phyloP scores from a whole-genome alignment of 35 echinoderm and acorn worm species.

The Heliocidaris erythrogramma region DNA sequence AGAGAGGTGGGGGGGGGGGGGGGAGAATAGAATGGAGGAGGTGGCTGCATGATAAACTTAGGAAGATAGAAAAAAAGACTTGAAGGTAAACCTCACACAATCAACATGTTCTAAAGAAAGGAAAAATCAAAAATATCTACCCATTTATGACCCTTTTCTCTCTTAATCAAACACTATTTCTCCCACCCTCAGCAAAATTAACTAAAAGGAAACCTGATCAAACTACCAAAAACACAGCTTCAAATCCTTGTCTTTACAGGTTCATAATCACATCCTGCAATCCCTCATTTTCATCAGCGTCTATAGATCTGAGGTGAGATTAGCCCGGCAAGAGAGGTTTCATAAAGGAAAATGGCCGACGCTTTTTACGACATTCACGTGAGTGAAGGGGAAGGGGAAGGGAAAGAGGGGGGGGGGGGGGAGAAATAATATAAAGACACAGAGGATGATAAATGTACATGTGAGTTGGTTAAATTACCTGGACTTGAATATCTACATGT shows the following conservation, averaged over 20 bases:
- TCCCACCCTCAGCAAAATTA: not conserved
- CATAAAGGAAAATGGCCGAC: not conserved
- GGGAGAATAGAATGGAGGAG: not conserved
- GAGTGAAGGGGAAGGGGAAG: not conserved
- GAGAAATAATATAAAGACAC: not conserved
- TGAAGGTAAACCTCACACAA: not conserved
- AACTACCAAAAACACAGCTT: not conserved
- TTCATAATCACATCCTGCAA: not conserved
- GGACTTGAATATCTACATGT: not conserved
- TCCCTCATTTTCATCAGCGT: not conserved
- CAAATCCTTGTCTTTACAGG: not conserved
- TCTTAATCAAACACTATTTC: not conserved
- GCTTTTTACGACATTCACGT: not conserved
- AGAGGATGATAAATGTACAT: not conserved
- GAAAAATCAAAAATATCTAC: not conserved
- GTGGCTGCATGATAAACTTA: not conserved
- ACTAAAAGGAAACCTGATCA: not conserved
- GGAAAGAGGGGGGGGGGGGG: not conserved
- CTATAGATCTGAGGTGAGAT: not conserved
- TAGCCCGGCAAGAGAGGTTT: not conserved
- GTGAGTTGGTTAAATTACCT: not conserved
- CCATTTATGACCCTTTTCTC: not conserved
- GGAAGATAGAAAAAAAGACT: no score
- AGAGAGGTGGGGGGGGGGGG: not conserved
- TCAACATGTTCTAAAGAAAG: not conserved